Evolutionary conservation across 2,888 invertebrate species (phyloP), one percentile per base, ranked within the genome.

Genomic region (Drosophila peninsularis): DNA sequence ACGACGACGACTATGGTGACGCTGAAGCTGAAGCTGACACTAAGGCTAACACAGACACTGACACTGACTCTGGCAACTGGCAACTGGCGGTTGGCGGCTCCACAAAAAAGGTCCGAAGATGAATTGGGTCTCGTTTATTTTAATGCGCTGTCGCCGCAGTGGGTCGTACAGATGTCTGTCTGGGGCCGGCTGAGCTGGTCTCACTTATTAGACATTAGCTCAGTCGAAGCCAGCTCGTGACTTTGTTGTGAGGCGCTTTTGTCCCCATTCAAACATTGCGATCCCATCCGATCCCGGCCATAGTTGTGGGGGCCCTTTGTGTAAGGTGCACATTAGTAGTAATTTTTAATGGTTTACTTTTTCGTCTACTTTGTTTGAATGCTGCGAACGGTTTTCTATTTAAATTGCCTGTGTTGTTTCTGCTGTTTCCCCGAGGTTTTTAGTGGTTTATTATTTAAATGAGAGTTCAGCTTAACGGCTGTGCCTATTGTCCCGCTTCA

Each of bases 261-360:
- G 81, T 83, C 75, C 69, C 55, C 64, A 52, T 69, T 66, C 71
- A 60, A 44, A 32, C 63, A 37, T 42, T 60, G 71, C 72, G 77
- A 81, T 79, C 78, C 76, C 77, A 79, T 71, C 66, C 76, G 55
- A 60, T 47, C 45, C 55, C 68, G 36, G 2, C 54, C 54, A 30
- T 10, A 10, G 63, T 39, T 56, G 37, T 44, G 32, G 52, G 42
- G 62, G 56, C 60, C 69, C 64, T 66, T 77, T 82, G 81, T 89
- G 86, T 89, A 89, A 90, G 90, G 89, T 90, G 91, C 89, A 91
- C 89, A 91, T 91, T 91, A 90, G 90, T 85, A 90, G 84, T 91
- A 90, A 91, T 90, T 90, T 91, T 90, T 91, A 90, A 91, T 91
- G 91, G 88, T 78, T 89, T 89, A 85, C 90, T 90, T 88, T 89